Percentiles rank a stretch among this genome's conserved stretches.
These are phyloP conservation scores for Bicyclus anynana DNA, from an alignment of 1,140 invertebrate species.

Conservation along the genomic window DNA sequence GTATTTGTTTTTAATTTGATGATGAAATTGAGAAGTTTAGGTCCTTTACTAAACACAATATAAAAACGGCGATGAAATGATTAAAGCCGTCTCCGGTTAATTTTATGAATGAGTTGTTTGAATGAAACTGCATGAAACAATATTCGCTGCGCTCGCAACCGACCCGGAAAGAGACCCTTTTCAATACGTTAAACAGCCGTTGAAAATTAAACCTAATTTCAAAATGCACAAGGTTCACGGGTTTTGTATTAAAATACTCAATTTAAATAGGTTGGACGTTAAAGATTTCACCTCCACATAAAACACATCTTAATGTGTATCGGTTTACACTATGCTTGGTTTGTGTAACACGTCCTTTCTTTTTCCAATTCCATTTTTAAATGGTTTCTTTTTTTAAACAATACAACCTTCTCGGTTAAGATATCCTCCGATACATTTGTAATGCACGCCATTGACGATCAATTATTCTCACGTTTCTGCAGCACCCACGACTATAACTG, in stretches of 20 bases:
- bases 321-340: constrained; percentile 35
- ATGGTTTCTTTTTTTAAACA: not conserved
- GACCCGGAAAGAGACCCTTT: constrained; percentile 38
- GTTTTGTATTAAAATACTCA: constrained; percentile 36
- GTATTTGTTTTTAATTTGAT: too few species aligned
- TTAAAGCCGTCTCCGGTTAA: constrained; percentile 48
- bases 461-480: too few species aligned
- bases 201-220: constrained; percentile 2
- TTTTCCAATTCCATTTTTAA: constrained; percentile 9
- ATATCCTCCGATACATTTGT: too few species aligned
- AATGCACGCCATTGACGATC: too few species aligned
- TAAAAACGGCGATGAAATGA: not conserved
- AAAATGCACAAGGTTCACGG: constrained; percentile 3
- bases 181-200: not conserved
- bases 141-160: constrained; percentile 44
- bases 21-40: not conserved
- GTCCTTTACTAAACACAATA: not conserved
- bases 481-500: too few species aligned
- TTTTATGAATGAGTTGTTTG: constrained; percentile 74
- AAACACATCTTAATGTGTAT: constrained; percentile 50
- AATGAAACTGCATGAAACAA: constrained; percentile 71
- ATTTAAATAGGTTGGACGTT: constrained; percentile 23
- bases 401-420: not conserved
- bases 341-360: constrained; percentile 21
- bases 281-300: constrained; percentile 50